Evolutionary conservation across 2,113 vertebrate genomes (phyloP), one percentile per base, ranked within the genome.

Genomic region (Sceloporus tristichus): DNA sequence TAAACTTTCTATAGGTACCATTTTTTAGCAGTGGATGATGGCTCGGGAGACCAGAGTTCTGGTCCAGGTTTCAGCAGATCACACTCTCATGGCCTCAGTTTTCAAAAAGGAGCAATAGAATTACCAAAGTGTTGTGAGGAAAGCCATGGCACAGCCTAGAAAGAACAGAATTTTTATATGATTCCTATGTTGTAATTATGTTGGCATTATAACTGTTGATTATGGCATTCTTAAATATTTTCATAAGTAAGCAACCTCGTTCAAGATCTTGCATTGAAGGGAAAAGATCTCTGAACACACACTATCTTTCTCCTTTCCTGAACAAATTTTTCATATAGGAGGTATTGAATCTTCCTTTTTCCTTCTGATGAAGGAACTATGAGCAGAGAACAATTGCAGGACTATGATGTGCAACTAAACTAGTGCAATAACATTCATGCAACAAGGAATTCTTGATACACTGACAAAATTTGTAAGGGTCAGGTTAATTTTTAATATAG

Each of bases 401-500:
- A 71, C 19, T 71, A 27, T 2, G 48, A 53, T 25, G 75, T 23
- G 42, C 75, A 77, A 71, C n/a, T 29, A n/a, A 27, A 29, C 23
- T 5, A 21, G 14, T n/a, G 66, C 40, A n/a, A 42, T 10, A 40
- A 40, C 40, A 23, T 27, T 70, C 38, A 9, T 82, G 23, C 54
- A 73, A 14, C 25, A n/a, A 79, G 77, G 9, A 19, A 85, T 13
- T 29, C 2, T 34, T 74, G 53, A 74, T 75, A 56, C 27, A 21
- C 2, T 66, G 3, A 66, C 79, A 82, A 82, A 25, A 2, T 16
- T 66, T 21, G 9, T 40, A 25, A 25, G 4, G 9, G 27, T 18
- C 29, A 5, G 62, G 40, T 70, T 82, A 48, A 82, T 82, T 68
- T 82, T 82, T 65, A 77, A 77, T 85, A 29, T 76, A 77, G 48